Conservation (phyloP, 2,113 vertebrate species). For the Limanda limanda region DNA sequence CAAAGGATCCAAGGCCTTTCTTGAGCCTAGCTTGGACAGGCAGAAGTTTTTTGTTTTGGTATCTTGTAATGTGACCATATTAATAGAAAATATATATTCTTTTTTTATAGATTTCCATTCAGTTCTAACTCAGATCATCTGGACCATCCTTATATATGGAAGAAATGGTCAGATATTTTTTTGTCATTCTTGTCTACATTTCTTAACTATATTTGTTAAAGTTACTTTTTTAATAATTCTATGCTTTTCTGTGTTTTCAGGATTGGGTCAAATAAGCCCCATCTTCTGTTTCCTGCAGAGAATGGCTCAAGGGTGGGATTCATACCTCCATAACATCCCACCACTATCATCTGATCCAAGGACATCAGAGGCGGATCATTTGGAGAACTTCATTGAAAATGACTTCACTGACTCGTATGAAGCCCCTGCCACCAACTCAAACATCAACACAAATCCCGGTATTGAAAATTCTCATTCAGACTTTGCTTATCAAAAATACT, state of each 20-base stretch:
- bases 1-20: neutral
- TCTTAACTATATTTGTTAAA: neutral
- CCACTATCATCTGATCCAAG: slow-evolving; percentile 60
- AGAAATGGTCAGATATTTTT: slow-evolving; percentile 48
- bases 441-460: slow-evolving; percentile 54
- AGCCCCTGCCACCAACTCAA: slow-evolving; percentile 49
- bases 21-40: neutral
- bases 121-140: slow-evolving; percentile 31
- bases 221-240: slow-evolving; percentile 2
- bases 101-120: slow-evolving; percentile 36
- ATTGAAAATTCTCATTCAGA: slow-evolving; percentile 53
- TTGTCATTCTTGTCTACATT: neutral
- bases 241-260: slow-evolving; percentile 58
- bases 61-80: neutral
- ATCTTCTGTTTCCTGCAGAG: slow-evolving; percentile 21
- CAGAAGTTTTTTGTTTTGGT: neutral
- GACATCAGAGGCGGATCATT: slow-evolving; percentile 64
- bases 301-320: slow-evolving; percentile 79
- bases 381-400: slow-evolving; percentile 67
- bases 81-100: neutral
- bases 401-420: slow-evolving; percentile 61
- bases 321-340: slow-evolving; percentile 58
- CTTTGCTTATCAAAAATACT: slow-evolving; percentile 65
- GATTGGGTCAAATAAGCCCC: slow-evolving; percentile 35
- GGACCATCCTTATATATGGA: slow-evolving; percentile 21